These are phyloP conservation scores for Steatornis caripensis DNA, from an alignment of 2,113 vertebrate species.

Conservation along the genomic window DNA sequence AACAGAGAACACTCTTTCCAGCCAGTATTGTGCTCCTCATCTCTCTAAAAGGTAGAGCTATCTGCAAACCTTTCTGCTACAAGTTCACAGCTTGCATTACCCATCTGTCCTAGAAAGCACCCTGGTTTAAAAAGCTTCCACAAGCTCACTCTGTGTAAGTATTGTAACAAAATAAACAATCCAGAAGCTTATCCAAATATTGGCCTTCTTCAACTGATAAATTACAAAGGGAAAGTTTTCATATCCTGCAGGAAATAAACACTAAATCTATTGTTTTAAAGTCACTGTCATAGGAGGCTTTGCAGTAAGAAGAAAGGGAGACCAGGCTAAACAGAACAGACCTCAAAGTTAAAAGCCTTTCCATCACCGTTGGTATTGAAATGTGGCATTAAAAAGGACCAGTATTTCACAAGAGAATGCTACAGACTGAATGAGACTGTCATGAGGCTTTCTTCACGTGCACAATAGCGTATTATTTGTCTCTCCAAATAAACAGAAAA, in stretches of 20 bases:
- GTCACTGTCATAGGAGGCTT: not conserved
- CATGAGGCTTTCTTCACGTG: not conserved
- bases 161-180: not conserved
- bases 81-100: not conserved
- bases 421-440: not conserved
- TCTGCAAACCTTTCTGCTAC: not conserved
- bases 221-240: conserved; percentile 21
- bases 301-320: not conserved
- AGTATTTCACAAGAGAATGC: not conserved
- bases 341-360: conserved; percentile 1
- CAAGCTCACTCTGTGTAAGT: not conserved
- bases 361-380: not conserved
- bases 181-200: conserved; percentile 31
- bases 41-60: not conserved
- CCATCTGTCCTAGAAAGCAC: not conserved
- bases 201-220: conserved; percentile 10
- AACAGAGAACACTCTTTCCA: not conserved
- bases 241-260: conserved; percentile 42
- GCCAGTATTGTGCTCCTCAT: not conserved
- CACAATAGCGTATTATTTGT: not conserved
- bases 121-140: not conserved
- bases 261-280: conserved; percentile 9
- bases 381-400: not conserved
- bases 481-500: not conserved
- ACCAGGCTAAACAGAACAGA: not conserved